Evolutionary conservation across 1,140 invertebrate species (phyloP).

Genomic region (Prorops nasuta): DNA sequence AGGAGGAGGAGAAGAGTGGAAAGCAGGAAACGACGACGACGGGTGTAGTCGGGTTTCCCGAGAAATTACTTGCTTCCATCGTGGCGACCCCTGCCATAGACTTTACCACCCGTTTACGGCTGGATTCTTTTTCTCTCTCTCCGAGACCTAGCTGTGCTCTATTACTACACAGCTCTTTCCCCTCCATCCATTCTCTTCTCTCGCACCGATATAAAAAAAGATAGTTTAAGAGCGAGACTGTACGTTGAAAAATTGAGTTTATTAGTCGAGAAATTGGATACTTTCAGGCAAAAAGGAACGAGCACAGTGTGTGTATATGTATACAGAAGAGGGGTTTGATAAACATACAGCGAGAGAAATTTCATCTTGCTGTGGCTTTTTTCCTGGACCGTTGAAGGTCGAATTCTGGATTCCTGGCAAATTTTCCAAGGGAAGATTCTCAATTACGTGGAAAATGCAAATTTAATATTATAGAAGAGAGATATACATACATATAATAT

Average conservation of each 20-base stretch:
- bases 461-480: no score
- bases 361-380: no score
- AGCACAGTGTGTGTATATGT: conserved; percentile 7
- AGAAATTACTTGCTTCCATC: conserved; percentile 21
- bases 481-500: no score
- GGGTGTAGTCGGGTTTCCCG: conserved; percentile 13
- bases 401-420: conserved; percentile 8
- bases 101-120: conserved; percentile 1
- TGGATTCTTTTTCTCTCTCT: conserved; percentile 6
- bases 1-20: neutral
- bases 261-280: conserved; percentile 1
- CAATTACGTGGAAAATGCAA: conserved; percentile 33
- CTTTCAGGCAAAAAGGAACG: conserved; percentile 11
- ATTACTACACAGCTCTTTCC: no score
- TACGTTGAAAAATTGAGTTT: conserved; percentile 7
- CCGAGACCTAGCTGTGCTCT: neutral
- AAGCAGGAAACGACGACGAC: conserved; percentile 9
- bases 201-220: no score
- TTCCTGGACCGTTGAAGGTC: no score
- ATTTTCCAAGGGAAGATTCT: conserved; percentile 19
- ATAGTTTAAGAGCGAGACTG: neutral
- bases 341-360: no score
- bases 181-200: no score
- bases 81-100: conserved; percentile 9
- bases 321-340: no score